Evolutionary conservation across 2,797 vertebrate genomes (phyloP).

Genomic region (Pangasius sanitwongsei): DNA sequence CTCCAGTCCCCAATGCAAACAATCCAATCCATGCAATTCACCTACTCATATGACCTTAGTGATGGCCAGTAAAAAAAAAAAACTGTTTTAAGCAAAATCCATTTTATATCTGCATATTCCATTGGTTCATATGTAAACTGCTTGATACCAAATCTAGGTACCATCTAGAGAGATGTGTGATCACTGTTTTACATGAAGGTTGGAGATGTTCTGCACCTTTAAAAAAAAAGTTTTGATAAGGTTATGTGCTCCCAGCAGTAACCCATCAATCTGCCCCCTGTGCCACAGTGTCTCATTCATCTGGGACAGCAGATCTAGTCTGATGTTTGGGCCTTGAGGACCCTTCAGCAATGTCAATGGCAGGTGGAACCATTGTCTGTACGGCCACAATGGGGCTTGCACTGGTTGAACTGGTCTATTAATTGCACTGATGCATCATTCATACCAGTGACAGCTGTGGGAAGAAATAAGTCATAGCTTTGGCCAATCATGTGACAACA

Average conservation of each 20-base stretch:
- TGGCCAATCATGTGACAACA: background rate
- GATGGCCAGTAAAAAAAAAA: background rate
- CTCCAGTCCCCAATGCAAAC: background rate
- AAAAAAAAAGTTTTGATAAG: background rate
- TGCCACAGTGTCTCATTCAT: background rate
- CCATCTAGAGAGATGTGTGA: background rate
- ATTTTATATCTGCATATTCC: background rate
- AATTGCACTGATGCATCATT: conserved; percentile 11
- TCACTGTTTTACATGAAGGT: background rate
- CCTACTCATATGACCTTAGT: background rate
- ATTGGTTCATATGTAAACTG: background rate
- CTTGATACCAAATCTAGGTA: background rate
- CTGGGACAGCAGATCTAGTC: background rate
- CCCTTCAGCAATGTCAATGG: background rate
- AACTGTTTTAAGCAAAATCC: background rate
- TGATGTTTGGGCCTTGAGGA: background rate
- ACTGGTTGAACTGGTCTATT: background rate
- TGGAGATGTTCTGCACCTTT: background rate
- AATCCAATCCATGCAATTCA: background rate
- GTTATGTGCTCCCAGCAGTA: background rate
- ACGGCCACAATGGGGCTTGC: background rate
- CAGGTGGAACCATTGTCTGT: background rate
- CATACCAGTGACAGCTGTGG: background rate
- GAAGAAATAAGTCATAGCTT: background rate
- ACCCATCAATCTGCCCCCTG: background rate